These are phyloP conservation scores for Lepidocyrtinus sp. DNA, from an alignment of 2,888 invertebrate genomes.

Conservation along the genomic window DNA sequence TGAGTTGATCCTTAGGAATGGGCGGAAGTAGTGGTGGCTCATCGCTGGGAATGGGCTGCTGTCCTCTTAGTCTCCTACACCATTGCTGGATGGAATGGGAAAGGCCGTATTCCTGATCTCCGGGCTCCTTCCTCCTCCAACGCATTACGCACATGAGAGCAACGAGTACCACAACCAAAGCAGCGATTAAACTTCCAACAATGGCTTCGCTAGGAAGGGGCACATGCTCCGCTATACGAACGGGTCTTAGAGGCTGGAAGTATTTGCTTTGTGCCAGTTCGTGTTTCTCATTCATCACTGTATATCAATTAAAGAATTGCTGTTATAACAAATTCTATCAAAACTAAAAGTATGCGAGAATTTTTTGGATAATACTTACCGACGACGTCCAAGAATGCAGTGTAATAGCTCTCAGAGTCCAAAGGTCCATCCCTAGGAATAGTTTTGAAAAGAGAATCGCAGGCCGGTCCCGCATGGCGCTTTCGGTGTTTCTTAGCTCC, in stretches of 20 bases:
- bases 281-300: slow-evolving; percentile 75
- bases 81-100: slow-evolving; percentile 67
- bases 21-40: slow-evolving; percentile 89
- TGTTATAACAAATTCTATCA: slow-evolving; percentile 40
- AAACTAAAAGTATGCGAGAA: slow-evolving; percentile 1
- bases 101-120: slow-evolving; percentile 67
- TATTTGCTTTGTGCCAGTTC: slow-evolving; percentile 83
- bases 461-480: slow-evolving; percentile 59
- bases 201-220: slow-evolving; percentile 70
- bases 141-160: slow-evolving; percentile 73
- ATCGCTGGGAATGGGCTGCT: slow-evolving; percentile 77
- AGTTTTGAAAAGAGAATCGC: slow-evolving; percentile 30
- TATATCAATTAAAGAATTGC: slow-evolving; percentile 63
- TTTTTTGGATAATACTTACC: slow-evolving; percentile 77
- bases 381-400: slow-evolving; percentile 87
- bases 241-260: slow-evolving; percentile 77
- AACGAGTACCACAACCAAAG: slow-evolving; percentile 78
- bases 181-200: slow-evolving; percentile 79
- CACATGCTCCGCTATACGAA: slow-evolving; percentile 49
- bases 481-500: slow-evolving; percentile 59
- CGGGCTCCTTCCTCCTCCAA: slow-evolving; percentile 68
- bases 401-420: slow-evolving; percentile 85
- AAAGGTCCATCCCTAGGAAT: slow-evolving; percentile 80
- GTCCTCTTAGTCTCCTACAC: slow-evolving; percentile 80
- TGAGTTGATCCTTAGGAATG: slow-evolving; percentile 81